A percentile compares a stretch with the other conserved stretches of the same genome.
Evolutionary conservation across 2,888 invertebrate genomes (phyloP).

Genomic region (Drosophila subsilvestris): DNA sequence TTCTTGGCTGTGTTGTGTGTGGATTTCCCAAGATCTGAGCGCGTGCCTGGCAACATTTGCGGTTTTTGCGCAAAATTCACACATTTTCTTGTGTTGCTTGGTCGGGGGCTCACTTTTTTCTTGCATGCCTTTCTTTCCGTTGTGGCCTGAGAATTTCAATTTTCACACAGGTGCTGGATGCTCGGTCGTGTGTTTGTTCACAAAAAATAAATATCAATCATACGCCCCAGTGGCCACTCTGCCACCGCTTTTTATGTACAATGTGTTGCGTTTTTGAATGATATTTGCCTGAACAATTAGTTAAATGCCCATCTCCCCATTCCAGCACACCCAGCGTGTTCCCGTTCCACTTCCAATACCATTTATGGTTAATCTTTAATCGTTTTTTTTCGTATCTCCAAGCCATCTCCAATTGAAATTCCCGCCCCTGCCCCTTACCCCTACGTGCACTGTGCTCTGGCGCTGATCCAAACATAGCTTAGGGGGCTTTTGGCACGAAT

Average conservation of each 20-base stretch:
- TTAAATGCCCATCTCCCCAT: slow-evolving; percentile 31
- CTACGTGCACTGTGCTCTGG: neutral
- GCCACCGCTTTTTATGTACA: slow-evolving; percentile 25
- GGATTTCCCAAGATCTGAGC: slow-evolving; percentile 63
- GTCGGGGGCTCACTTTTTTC: slow-evolving; percentile 15
- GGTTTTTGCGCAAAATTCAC: slow-evolving; percentile 77
- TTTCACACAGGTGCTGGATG: slow-evolving; percentile 66
- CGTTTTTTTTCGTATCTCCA: neutral
- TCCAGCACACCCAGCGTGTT: neutral
- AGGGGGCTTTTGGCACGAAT: slow-evolving; percentile 56
- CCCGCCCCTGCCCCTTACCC: neutral
- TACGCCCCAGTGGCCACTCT: slow-evolving; percentile 60
- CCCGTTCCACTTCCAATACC: neutral
- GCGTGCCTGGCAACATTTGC: slow-evolving; percentile 78
- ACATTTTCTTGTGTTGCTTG: slow-evolving; percentile 69
- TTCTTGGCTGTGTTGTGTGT: slow-evolving; percentile 21
- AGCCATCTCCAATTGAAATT: neutral
- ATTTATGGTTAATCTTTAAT: neutral
- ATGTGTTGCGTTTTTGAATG: slow-evolving; percentile 39
- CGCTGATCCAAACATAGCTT: slow-evolving; percentile 22
- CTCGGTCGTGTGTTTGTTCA: slow-evolving; percentile 62
- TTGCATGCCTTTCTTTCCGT: slow-evolving; percentile 41
- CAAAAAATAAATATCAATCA: slow-evolving; percentile 78
- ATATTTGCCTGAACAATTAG: slow-evolving; percentile 61
- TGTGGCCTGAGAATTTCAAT: slow-evolving; percentile 72